A percentile compares a stretch with the other conserved stretches of the same genome.
Conservation (phyloP, 2,888 invertebrate species). For the Eurytoma adleriae region DNA sequence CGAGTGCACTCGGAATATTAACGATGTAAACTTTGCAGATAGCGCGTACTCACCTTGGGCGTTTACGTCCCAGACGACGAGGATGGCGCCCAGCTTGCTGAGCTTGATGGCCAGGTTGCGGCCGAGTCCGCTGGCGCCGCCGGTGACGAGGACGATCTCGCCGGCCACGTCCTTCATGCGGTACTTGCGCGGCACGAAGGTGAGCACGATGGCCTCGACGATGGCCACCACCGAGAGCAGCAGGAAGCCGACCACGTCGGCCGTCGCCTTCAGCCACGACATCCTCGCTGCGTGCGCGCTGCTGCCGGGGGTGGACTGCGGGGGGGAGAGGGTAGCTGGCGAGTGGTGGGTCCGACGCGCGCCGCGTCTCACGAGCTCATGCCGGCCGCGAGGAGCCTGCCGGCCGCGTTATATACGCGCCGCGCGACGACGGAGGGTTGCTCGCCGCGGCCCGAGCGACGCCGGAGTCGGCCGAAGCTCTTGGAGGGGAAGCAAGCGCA, state of each 20-base stretch:
- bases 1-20: no score
- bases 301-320: neutral
- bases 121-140: slow-evolving; percentile 92
- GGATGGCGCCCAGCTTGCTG: slow-evolving; percentile 85
- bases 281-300: slow-evolving; percentile 46
- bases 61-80: slow-evolving; percentile 95
- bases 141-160: slow-evolving; percentile 91
- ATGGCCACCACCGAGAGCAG: slow-evolving; percentile 77
- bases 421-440: neutral
- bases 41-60: slow-evolving; percentile 81
- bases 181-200: slow-evolving; percentile 79
- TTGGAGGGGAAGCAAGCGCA: no score
- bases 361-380: neutral
- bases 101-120: slow-evolving; percentile 86
- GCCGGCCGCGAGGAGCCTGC: neutral
- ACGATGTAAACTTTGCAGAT: neutral
- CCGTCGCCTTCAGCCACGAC: slow-evolving; percentile 78
- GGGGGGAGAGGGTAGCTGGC: neutral
- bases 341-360: neutral
- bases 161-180: slow-evolving; percentile 84
- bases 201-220: slow-evolving; percentile 77
- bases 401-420: neutral
- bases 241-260: slow-evolving; percentile 80
- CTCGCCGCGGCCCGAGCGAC: neutral
- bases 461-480: no score